Evolutionary conservation across 2,113 vertebrate genomes (phyloP), one percentile per base, ranked within the genome.

Genomic region (Tychaedon coryphoeus): DNA sequence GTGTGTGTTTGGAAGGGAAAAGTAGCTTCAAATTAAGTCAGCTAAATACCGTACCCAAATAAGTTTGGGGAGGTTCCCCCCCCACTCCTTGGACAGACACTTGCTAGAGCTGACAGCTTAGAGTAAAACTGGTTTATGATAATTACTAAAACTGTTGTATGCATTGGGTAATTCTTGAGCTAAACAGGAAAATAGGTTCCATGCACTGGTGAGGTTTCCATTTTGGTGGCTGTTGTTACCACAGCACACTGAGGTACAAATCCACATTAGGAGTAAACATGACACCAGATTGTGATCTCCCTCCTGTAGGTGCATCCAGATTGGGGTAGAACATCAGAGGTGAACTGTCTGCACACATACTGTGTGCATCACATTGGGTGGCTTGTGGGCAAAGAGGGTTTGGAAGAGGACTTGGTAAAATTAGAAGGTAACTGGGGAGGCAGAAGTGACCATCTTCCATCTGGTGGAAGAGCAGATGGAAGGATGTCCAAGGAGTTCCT

Each of bases 1-100:
- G 67, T 90, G 88, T 54, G 1, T 92, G 88, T 95, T 96, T 97
- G 90, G 82, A 92, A 95, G 75, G 64, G 72, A 92, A 95, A 90
- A 95, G 60, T 76, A 74, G 88, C 94, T 96, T 80, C 85, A 79
- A 90, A 94, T 86, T 77, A 95, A 94, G 83, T 82, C 75, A 58
- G 79, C 91, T 88, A 53, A 86, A 69, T 69, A 31, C 66, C 61
- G 43, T 78, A 85, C 88, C 85, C 86, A 83, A 70, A 53, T 76
- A 88, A 88, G 67, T 88, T 60, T 71, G 69, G 69, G 82, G 78
- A 67, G 65, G 91, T 47, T 97, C 36, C 62, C 61, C 54, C 3
- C 9, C 36, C 36, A n/a, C 36, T 20, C 85, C 54, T 66, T n/a
- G 40, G 67, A 71, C 25, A 6, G 73, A 45, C 10, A n/a, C 51